Conservation (phyloP, 2,797 vertebrate species). For the Lithobates pipiens region DNA sequence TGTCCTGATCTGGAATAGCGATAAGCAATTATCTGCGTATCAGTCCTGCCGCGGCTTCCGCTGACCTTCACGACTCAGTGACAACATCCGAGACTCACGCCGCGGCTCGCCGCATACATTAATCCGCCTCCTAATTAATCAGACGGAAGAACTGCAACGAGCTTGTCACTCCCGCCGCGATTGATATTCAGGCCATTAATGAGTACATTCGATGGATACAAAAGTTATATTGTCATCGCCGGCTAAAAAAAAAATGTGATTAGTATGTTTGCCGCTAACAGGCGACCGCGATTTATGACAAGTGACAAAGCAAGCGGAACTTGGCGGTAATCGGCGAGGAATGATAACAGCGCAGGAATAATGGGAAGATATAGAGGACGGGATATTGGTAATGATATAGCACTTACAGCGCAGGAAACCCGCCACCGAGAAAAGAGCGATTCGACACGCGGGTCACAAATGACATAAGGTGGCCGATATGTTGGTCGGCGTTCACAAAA, state of each 20-base stretch:
- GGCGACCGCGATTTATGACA: neutral
- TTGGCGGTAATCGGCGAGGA: neutral
- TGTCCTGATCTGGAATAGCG: conserved; percentile 26
- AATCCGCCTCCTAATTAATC: conserved; percentile 40
- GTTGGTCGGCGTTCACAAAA: too few relatives aligned
- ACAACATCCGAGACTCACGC: conserved; percentile 7
- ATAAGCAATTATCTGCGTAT: conserved; percentile 40
- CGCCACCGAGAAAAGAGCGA: too few relatives aligned
- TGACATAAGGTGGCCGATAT: too few relatives aligned
- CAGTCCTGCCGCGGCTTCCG: conserved; percentile 1
- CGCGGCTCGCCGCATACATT: conserved; percentile 35
- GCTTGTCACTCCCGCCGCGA: neutral
- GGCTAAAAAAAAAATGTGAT: neutral
- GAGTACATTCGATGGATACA: conserved; percentile 14
- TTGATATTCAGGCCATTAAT: conserved; percentile 13
- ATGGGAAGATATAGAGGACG: neutral
- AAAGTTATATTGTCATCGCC: neutral
- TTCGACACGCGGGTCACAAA: too few relatives aligned
- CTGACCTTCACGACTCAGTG: conserved; percentile 28
- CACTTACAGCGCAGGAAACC: too few relatives aligned
- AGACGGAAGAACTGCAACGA: conserved; percentile 7
- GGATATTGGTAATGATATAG: too few relatives aligned
- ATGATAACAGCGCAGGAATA: neutral
- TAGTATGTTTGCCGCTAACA: neutral
- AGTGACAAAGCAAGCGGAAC: neutral